These are phyloP conservation scores for Rallus crepitans DNA, from an alignment of 2,797 vertebrate species.

Conservation along the genomic window DNA sequence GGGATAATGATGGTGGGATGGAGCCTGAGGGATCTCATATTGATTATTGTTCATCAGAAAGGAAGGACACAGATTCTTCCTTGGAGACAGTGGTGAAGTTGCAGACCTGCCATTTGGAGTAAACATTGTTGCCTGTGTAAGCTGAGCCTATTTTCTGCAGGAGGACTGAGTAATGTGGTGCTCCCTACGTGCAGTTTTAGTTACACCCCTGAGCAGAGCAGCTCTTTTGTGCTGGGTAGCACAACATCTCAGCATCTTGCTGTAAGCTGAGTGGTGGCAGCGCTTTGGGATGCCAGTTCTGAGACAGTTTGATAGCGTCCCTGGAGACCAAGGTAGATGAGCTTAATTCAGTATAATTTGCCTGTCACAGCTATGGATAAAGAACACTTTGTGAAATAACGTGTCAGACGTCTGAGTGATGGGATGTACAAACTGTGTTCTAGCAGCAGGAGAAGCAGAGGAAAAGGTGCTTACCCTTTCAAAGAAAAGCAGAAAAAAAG, in stretches of 20 bases:
- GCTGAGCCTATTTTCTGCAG: not conserved
- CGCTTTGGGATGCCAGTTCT: not conserved
- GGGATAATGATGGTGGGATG: not conserved
- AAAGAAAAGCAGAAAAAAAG: slow-evolving; percentile 10
- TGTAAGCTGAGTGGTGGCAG: not conserved
- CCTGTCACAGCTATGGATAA: slow-evolving; percentile 31
- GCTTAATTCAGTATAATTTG: slow-evolving; percentile 47
- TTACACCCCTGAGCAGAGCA: not conserved
- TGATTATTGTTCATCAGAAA: not conserved
- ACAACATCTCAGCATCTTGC: not conserved
- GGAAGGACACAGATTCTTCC: not conserved
- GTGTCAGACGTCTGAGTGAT: not conserved
- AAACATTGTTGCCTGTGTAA: fast-evolving
- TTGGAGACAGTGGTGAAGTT: not conserved
- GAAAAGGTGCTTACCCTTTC: not conserved
- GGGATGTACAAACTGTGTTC: not conserved
- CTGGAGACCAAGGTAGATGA: slow-evolving; percentile 29
- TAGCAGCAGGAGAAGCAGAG: not conserved
- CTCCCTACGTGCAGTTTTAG: not conserved
- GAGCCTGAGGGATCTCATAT: not conserved
- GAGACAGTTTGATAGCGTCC: not conserved
- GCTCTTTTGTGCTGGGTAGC: not conserved
- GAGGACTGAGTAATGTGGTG: not conserved
- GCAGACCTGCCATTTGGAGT: not conserved
- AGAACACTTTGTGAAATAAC: not conserved